Evolutionary conservation across 2,888 invertebrate species (phyloP).

Genomic region (Ophion ventricosus): DNA sequence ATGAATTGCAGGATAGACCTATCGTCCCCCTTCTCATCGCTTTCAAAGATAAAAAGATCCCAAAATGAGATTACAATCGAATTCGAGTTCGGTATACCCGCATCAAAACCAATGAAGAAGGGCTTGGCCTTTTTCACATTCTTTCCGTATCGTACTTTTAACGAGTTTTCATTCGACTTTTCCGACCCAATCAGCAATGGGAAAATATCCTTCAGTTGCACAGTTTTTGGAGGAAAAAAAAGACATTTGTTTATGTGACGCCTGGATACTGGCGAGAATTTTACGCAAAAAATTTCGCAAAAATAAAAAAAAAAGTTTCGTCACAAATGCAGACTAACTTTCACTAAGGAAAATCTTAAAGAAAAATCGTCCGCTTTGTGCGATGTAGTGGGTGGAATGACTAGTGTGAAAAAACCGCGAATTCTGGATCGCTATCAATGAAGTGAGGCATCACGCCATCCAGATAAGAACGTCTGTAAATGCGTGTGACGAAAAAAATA

Average conservation of each 20-base stretch:
- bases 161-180: not conserved
- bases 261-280: too few relatives aligned
- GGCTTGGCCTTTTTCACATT: not conserved
- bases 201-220: too few relatives aligned
- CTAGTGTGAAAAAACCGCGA: not conserved
- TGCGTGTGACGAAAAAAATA: constrained; percentile 25
- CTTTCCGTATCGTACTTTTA: not conserved
- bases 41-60: constrained; percentile 39
- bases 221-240: too few relatives aligned
- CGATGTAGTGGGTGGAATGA: not conserved
- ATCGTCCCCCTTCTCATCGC: constrained; percentile 38
- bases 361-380: not conserved
- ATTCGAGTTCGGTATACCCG: constrained; percentile 55
- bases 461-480: constrained; percentile 45
- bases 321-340: not conserved
- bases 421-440: constrained; percentile 44
- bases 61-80: constrained; percentile 67
- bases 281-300: too few relatives aligned
- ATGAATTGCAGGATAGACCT: constrained; percentile 31
- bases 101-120: constrained; percentile 33
- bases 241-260: too few relatives aligned
- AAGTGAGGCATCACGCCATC: constrained; percentile 50
- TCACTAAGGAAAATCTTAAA: not conserved
- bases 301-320: too few relatives aligned
- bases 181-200: too few relatives aligned